A percentile compares a stretch with the other conserved stretches of the same genome.
Evolutionary conservation across 2,888 invertebrate species (phyloP).

Genomic region (Nymphalis polychloros): DNA sequence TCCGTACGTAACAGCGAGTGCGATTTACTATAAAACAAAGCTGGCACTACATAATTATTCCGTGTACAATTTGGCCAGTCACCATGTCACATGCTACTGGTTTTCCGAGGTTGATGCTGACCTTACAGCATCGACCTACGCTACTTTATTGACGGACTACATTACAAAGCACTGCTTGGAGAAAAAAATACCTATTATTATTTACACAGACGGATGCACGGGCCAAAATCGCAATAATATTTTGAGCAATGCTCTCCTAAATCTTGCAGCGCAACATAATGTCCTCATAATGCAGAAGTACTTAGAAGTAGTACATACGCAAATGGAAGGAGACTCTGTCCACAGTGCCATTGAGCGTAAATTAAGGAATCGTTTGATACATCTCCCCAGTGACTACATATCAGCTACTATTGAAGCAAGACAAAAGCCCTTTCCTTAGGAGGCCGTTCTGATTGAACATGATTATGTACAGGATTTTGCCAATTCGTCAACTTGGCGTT

Average conservation of each 20-base stretch:
- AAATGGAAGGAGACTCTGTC: not conserved
- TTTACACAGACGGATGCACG: not conserved
- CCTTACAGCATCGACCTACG: not conserved
- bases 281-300: not conserved
- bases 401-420: constrained; percentile 2
- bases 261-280: not conserved
- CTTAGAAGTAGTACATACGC: not conserved
- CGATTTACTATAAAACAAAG: constrained; percentile 6
- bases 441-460: constrained; percentile 6
- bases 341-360: too few relatives aligned
- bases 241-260: not conserved
- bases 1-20: constrained; percentile 5
- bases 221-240: not conserved
- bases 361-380: too few relatives aligned
- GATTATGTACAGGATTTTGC: constrained; percentile 9
- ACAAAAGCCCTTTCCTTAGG: constrained; percentile 5
- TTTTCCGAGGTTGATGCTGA: constrained; percentile 1
- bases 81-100: constrained; percentile 4
- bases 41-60: constrained; percentile 5
- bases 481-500: too few relatives aligned
- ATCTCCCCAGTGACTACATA: too few relatives aligned
- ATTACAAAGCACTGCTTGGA: not conserved
- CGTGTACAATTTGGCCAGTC: not conserved
- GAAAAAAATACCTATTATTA: not conserved
- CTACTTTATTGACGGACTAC: constrained; percentile 7